A percentile compares a stretch with the other conserved stretches of the same genome.
Conservation (phyloP, 2,113 vertebrate species). For the Myocastor coypus region DNA sequence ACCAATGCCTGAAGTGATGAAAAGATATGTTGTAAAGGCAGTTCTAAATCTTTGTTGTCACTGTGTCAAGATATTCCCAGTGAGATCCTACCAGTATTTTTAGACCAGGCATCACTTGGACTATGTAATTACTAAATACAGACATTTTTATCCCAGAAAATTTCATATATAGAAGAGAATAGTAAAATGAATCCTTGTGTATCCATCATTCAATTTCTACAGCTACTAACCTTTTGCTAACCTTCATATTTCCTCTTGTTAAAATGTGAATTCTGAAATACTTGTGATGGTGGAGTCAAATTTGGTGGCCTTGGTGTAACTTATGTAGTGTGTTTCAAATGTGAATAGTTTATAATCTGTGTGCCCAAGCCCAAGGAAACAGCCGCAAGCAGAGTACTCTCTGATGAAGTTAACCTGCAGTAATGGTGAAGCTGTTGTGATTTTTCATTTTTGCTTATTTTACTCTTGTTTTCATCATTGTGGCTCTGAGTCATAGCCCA, state of each 20-base stretch:
- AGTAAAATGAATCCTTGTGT: background rate
- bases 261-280: constrained; percentile 10
- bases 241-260: constrained; percentile 11
- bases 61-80: background rate
- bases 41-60: background rate
- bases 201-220: background rate
- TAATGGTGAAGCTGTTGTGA: background rate
- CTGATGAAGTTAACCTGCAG: background rate
- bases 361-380: background rate
- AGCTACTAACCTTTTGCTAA: background rate
- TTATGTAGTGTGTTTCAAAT: background rate
- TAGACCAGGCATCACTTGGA: background rate
- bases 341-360: background rate
- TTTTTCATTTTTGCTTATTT: background rate
- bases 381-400: background rate
- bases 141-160: background rate
- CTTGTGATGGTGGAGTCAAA: background rate
- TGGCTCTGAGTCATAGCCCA: background rate
- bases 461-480: background rate
- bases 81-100: background rate
- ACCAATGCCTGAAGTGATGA: background rate
- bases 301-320: background rate
- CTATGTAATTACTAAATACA: background rate
- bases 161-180: background rate
- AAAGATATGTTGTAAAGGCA: background rate